Evolutionary conservation across 2,888 invertebrate species (phyloP), one percentile per base, ranked within the genome.

Genomic region (Athripsodes cinereus): DNA sequence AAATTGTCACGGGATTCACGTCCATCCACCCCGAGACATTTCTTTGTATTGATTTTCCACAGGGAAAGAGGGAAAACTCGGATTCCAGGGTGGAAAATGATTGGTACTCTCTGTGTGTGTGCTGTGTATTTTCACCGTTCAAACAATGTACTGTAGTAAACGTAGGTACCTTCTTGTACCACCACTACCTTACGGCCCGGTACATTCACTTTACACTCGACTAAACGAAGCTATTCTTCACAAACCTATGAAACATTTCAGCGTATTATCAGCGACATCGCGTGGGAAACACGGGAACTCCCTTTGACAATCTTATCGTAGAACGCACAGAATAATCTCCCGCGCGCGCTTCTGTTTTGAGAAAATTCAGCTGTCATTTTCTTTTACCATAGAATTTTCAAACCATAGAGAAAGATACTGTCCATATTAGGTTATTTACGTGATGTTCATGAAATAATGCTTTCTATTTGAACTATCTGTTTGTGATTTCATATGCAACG

Each of bases 11-110:
- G 65, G 64, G 66, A 64, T 55, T 52, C 57, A 63, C 59, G 57
- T 59, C 61, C 50, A 51, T 21, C 61, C 62, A 60, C 60, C 64
- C 63, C 61, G 55, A 64, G 67, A 66, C 67, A 69, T 62, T 67
- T 68, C 69, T 66, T 67, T 66, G 60, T 64, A 66, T 64, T 69
- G 69, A 68, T 69, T 69, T 75, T 76, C 73, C 75, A 67, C 67
- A 67, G 68, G 65, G 67, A 62, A 58, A 61, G 53, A 54, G 59
- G 58, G 66, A 61, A 66, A 67, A 66, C 64, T 66, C 40, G 16
- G 40, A 40, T 40, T 40, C 57, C 52, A 55, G 58, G 58, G 58
- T 52, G 51, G 46, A 44, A 56, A 56, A 52, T 54, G 52, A 40
- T 55, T 49, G 46, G 48, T 53, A 34, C 48, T 26, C 40, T n/a